Percentiles rank a stretch among this genome's conserved stretches.
These are phyloP conservation scores for Melanophora roralis DNA, from an alignment of 2,888 invertebrate genomes.

Conservation along the genomic window DNA sequence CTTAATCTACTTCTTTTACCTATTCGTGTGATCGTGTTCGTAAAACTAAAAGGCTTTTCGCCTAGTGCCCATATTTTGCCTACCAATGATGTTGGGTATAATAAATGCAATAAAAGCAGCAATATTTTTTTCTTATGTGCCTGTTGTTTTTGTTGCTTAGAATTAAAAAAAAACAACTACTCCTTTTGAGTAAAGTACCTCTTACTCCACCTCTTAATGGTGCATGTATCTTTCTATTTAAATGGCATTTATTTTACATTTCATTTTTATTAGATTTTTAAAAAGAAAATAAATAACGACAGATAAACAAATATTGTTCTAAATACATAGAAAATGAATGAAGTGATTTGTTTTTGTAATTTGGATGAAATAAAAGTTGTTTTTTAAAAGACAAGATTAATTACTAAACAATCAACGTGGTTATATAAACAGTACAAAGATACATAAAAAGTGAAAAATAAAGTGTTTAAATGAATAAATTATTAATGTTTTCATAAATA, in stretches of 20 bases:
- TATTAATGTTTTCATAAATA: background rate
- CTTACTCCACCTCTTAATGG: background rate
- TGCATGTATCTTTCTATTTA: background rate
- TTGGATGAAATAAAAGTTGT: background rate
- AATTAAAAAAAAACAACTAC: background rate
- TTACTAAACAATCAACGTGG: constrained; percentile 46
- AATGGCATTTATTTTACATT: constrained; percentile 55
- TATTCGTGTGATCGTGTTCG: too few relatives aligned
- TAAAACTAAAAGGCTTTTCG: too few relatives aligned
- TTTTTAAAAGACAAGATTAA: constrained; percentile 49
- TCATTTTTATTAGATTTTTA: constrained; percentile 47
- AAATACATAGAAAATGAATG: background rate
- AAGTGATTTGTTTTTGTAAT: background rate
- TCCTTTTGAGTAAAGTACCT: background rate
- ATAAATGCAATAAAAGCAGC: too few relatives aligned
- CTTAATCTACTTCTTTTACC: too few relatives aligned
- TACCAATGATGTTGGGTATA: too few relatives aligned
- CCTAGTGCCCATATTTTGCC: too few relatives aligned
- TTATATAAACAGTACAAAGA: background rate
- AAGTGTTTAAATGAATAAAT: background rate
- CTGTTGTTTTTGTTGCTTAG: constrained; percentile 1
- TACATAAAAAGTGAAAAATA: background rate
- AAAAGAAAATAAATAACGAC: background rate
- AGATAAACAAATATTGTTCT: constrained; percentile 30
- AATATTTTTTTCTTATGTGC: too few relatives aligned